A percentile compares a stretch with the other conserved stretches of the same genome.
phyloP scores from a whole-genome alignment of 2,888 invertebrate species.

The Ametastegia equiseti region DNA sequence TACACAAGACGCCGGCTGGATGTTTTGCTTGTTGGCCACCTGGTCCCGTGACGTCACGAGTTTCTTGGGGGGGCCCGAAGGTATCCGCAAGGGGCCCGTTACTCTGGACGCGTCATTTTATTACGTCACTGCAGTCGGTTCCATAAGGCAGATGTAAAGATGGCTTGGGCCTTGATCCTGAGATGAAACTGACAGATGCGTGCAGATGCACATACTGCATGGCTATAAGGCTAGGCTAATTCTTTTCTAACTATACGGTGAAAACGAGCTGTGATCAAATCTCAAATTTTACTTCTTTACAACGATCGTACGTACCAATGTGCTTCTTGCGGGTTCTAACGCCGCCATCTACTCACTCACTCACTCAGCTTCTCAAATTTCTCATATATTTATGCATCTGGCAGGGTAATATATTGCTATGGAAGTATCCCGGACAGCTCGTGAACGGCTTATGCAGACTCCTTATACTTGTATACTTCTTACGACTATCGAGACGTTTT shows the following conservation, averaged over 20 bases:
- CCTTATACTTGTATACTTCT: not conserved
- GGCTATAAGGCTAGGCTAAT: too few relatives aligned
- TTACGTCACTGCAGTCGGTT: conserved; percentile 23
- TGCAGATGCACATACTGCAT: too few relatives aligned
- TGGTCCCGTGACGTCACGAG: conserved; percentile 32
- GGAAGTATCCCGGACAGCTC: not conserved
- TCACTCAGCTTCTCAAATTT: conserved; percentile 25
- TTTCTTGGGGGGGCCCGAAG: not conserved
- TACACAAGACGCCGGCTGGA: conserved; percentile 17
- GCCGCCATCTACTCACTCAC: not conserved
- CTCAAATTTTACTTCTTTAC: not conserved
- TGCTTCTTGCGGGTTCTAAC: not conserved
- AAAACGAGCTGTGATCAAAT: not conserved
- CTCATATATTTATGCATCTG: not conserved
- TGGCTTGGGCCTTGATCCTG: not conserved
- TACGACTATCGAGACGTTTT: not conserved
- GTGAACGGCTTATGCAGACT: not conserved
- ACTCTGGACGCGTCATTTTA: conserved; percentile 27
- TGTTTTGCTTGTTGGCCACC: conserved; percentile 23
- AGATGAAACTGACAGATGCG: not conserved
- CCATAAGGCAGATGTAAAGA: not conserved
- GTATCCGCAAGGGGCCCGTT: conserved; percentile 14
- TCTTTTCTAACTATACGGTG: not conserved
- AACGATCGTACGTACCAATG: not conserved
- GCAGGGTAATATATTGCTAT: conserved; percentile 4